Conservation (phyloP, 2,113 vertebrate species). For the Chloroceryle aenea region DNA sequence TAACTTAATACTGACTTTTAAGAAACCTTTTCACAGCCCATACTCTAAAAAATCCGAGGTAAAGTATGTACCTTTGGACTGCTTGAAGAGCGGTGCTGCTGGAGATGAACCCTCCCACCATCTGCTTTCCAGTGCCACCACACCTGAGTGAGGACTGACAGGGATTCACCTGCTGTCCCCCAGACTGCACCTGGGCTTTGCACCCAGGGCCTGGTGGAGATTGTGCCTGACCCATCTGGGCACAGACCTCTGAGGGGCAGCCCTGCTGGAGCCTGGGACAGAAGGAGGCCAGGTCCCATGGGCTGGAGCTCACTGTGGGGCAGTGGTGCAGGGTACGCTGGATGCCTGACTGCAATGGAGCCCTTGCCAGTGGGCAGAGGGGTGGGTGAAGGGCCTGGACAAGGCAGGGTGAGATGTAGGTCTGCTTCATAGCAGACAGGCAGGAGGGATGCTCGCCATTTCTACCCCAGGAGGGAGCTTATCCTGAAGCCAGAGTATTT, state of each 20-base stretch:
- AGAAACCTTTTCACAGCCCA: neutral
- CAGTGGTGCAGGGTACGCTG: neutral
- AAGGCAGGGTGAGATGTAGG: neutral
- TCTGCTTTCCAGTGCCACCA: neutral
- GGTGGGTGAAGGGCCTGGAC: accelerated
- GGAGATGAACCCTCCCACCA: neutral
- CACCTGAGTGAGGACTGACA: accelerated
- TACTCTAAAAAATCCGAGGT: neutral
- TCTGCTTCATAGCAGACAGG: accelerated
- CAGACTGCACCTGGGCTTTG: accelerated
- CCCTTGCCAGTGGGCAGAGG: accelerated
- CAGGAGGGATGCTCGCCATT: neutral
- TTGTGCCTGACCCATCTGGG: accelerated
- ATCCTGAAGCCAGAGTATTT: neutral
- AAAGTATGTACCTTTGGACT: neutral
- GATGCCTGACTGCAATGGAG: accelerated
- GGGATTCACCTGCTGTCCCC: neutral
- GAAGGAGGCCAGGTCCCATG: neutral
- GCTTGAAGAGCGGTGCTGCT: neutral
- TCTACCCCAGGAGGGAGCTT: neutral
- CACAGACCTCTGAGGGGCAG: neutral
- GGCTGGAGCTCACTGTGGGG: neutral
- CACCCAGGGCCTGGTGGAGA: accelerated
- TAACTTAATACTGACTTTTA: neutral
- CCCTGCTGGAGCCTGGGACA: neutral